phyloP scores from a whole-genome alignment of 2,797 vertebrate genomes.

The Eutrigla gurnardus region DNA sequence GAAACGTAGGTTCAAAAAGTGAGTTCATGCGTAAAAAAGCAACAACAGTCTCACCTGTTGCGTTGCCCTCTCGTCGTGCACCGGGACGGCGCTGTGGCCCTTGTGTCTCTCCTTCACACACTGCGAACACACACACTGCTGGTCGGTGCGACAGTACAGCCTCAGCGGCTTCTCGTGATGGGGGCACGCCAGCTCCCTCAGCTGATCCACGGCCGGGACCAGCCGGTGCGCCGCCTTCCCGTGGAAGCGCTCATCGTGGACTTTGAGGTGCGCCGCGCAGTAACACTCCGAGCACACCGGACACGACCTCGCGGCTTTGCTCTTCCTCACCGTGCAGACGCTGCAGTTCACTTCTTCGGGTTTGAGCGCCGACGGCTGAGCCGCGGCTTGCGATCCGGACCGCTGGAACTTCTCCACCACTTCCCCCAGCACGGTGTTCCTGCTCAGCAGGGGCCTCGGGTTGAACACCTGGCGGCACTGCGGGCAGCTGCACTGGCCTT shows the following conservation, averaged over 20 bases:
- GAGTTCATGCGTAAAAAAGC: background rate
- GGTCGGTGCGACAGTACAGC: conserved; percentile 92
- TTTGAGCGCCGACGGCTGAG: conserved; percentile 3
- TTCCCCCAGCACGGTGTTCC: conserved; percentile 81
- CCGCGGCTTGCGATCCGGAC: background rate
- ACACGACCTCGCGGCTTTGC: conserved; percentile 89
- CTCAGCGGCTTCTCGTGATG: conserved; percentile 89
- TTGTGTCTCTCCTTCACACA: conserved; percentile 83
- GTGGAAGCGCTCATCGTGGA: conserved; percentile 77
- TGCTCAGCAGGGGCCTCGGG: conserved; percentile 76
- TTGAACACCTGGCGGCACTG: conserved; percentile 82
- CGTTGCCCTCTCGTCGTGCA: conserved; percentile 86
- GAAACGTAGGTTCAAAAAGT: background rate
- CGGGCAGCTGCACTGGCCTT: conserved; percentile 79
- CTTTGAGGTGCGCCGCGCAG: conserved; percentile 82
- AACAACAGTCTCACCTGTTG: conserved; percentile 75
- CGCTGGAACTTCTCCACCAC: conserved; percentile 74
- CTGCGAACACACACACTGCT: conserved; percentile 90
- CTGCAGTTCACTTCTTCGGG: conserved; percentile 77
- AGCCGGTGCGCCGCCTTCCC: conserved; percentile 87
- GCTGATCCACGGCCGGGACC: conserved; percentile 85
- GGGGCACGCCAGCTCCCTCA: conserved; percentile 87
- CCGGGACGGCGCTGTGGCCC: conserved; percentile 87
- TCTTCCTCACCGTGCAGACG: conserved; percentile 87
- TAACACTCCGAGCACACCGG: conserved; percentile 89